Evolutionary conservation across 2,888 invertebrate species (phyloP), one percentile per base, ranked within the genome.

Genomic region (Synanthedon tipuliformis): DNA sequence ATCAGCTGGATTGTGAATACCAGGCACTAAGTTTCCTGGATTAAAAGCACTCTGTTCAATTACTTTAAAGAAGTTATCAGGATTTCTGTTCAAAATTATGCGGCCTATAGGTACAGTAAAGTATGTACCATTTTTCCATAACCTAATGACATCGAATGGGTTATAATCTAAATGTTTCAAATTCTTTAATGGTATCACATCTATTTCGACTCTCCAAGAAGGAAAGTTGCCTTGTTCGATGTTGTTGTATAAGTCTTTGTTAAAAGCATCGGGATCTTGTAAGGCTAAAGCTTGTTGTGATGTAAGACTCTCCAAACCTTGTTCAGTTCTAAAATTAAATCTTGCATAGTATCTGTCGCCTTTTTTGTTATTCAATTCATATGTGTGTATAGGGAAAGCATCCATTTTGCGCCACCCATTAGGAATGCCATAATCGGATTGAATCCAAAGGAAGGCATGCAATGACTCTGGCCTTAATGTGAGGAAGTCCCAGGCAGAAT

Each of bases 351-450:
- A 88, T 18, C 89, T 78, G 52, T 93, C 90, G 0, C 92, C 91
- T 3, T 91, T 76, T 51, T 84, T 89, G 75, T 97, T 97, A 23
- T 95, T 90, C 55, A 97, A 73, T 75, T 96, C 96, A 75, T 94
- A 98, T 0, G 96, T 94, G 72, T 97, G 97, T 0, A 94, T 93
- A 1, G 96, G 95, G 66, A 95, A 97, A 45, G 93, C 94, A 66
- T 97, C 93, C 95, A 97, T 96, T 75, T 92, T 92, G 54, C 96
- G 90, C 74, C 91, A 93, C 7, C 97, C 96, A 73, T 96, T 94
- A 0, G 97, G 97, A 57, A 94, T 93, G 12, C 97, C 97, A 61
- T 94, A 91, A 78, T 97, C 97, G 7, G 94, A 90, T 65, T 94
- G 92, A 56, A 95, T 75, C 84, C 96, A 92, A 70, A 93, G 84